Evolutionary conservation across 2,888 invertebrate genomes (phyloP).

Genomic region (Stenotaenia linearis): DNA sequence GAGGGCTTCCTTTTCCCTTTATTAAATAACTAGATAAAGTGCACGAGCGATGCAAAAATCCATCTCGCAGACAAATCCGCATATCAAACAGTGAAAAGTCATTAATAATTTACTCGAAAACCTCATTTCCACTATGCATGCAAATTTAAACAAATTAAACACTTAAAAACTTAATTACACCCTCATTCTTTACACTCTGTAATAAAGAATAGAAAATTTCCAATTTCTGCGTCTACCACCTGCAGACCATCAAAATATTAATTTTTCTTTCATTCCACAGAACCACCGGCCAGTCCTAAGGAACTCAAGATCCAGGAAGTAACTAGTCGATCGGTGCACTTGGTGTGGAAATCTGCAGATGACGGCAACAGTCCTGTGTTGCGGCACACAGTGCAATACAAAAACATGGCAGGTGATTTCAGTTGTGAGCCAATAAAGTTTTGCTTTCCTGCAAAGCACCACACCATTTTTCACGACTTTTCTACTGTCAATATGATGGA

Average conservation of each 20-base stretch:
- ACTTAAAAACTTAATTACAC: neutral
- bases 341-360: neutral
- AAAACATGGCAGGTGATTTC: slow-evolving; percentile 31
- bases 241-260: neutral
- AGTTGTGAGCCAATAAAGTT: neutral
- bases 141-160: neutral
- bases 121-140: neutral
- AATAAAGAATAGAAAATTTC: neutral
- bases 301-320: slow-evolving; percentile 17
- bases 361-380: slow-evolving; percentile 27
- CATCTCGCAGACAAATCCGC: neutral
- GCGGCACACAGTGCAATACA: slow-evolving; percentile 20
- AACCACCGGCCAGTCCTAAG: slow-evolving; percentile 2
- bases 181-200: neutral
- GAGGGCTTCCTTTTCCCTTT: neutral
- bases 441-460: too few species aligned
- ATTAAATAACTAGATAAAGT: neutral
- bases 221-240: neutral
- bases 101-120: neutral
- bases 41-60: neutral
- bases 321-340: slow-evolving; percentile 11
- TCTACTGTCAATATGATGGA: too few species aligned
- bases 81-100: neutral
- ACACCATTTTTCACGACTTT: too few species aligned
- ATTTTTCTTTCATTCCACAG: neutral